Evolutionary conservation across 2,888 invertebrate genomes (phyloP), one percentile per base, ranked within the genome.

Genomic region (Temnothorax unifasciatus): DNA sequence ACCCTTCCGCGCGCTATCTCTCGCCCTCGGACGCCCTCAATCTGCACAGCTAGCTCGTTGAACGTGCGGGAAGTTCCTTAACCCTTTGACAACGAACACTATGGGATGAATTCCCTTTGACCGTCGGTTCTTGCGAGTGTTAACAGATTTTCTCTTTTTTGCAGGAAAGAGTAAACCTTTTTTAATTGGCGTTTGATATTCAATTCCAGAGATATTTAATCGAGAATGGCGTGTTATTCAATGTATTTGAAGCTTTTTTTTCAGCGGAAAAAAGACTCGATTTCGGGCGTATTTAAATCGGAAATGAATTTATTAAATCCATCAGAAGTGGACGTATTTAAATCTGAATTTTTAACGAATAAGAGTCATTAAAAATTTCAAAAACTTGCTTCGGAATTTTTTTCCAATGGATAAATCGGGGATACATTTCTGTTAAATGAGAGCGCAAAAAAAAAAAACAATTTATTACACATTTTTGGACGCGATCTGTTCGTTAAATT

Each of bases 1-100:
- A 5, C 61, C 15, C 47, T 15, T 66, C 13, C 41, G 3, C 5
- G 18, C 25, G 11, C 41, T 69, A 71, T 59, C 79, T 61, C 79
- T 25, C 47, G 6, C 18, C 18, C 68, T 57, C 11, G 34, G 21
- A 79, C 54, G 41, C 15, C 38, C 77, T 44, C 79, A 59, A 69
- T 47, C 69, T 71, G 44, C 71, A 59, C 71, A 59, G 47, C 71
- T 59, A 59, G 47, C 71, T 59, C 79, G 79, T 38, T 81, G 34
- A 71, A 71, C 57, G 47, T 59, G 47, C 47, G 59, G 47, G 47
- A 38, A 81, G 38, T 81, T 81, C 13, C 59, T 71, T 71, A 71
- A 71, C 59, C 59, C 79, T 81, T 81, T 71, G 79, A 71, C 38
- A 34, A 34, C 59, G 13, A 8, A 18, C 18, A 50, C 59, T 71